phyloP scores from a whole-genome alignment of 1,140 invertebrate species.

The Teleopsis dalmanni region DNA sequence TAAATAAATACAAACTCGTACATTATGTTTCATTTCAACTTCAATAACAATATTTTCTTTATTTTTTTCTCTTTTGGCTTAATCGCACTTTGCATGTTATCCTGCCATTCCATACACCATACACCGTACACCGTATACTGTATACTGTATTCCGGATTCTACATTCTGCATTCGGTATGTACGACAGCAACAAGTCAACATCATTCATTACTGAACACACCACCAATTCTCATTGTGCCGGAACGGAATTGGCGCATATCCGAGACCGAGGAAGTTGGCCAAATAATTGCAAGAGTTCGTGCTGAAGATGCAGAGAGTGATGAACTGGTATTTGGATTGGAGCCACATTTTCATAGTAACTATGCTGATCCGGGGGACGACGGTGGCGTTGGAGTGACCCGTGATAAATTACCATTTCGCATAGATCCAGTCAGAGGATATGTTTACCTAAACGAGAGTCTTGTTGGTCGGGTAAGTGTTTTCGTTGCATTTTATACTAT shows the following conservation, averaged over 20 bases:
- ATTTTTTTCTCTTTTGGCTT: too few relatives aligned
- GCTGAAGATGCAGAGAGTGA: conserved; percentile 57
- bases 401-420: conserved; percentile 49
- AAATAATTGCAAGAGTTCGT: conserved; percentile 52
- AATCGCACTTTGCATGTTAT: too few relatives aligned
- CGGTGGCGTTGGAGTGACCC: too few relatives aligned
- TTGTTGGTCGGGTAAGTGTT: conserved; percentile 56
- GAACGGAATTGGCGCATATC: conserved; percentile 60
- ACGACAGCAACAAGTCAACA: conserved; percentile 10
- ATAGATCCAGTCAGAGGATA: conserved; percentile 62
- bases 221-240: conserved; percentile 45
- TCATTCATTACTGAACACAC: conserved; percentile 34
- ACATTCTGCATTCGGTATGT: too few relatives aligned
- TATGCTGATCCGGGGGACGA: conserved; percentile 18
- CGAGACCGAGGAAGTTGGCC: conserved; percentile 57
- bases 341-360: conserved; percentile 41
- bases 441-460: conserved; percentile 61
- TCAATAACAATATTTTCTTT: too few relatives aligned
- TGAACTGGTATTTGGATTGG: conserved; percentile 55
- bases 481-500: background rate
- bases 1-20: too few relatives aligned
- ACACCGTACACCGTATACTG: too few relatives aligned
- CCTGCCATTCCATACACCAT: too few relatives aligned
- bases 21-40: too few relatives aligned
- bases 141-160: too few relatives aligned